Evolutionary conservation across 2,113 vertebrate species (phyloP).

Genomic region (Trichomycterus rosablanca): DNA sequence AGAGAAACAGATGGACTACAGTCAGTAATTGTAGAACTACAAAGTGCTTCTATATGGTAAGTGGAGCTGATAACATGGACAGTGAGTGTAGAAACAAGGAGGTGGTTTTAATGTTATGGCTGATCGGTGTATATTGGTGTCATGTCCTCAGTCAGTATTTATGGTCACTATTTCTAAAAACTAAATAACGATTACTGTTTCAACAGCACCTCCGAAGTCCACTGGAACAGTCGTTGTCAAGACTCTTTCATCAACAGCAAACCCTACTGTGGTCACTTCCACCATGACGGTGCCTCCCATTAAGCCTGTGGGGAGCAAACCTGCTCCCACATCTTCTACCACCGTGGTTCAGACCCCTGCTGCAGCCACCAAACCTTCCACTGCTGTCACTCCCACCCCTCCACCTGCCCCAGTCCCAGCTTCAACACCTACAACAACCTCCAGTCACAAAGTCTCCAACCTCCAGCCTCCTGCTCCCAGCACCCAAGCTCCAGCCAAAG

Average conservation of each 20-base stretch:
- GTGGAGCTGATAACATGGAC: too few relatives aligned
- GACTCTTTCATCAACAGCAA: constrained; percentile 52
- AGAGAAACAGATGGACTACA: too few relatives aligned
- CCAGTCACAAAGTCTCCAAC: constrained; percentile 31
- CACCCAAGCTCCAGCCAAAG: constrained; percentile 50
- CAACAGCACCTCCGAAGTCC: constrained; percentile 65
- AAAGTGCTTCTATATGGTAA: too few relatives aligned
- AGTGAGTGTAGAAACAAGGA: too few relatives aligned
- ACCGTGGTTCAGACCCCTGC: constrained; percentile 32
- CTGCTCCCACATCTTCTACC: constrained; percentile 34
- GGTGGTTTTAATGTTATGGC: too few relatives aligned
- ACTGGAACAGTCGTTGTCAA: constrained; percentile 66
- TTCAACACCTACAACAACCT: constrained; percentile 21
- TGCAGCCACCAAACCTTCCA: constrained; percentile 32
- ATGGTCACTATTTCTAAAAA: too few relatives aligned
- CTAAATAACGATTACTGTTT: too few relatives aligned
- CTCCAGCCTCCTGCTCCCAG: constrained; percentile 21
- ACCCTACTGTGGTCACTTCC: constrained; percentile 63
- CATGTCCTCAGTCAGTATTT: too few relatives aligned
- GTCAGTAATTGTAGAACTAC: too few relatives aligned
- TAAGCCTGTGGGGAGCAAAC: constrained; percentile 61
- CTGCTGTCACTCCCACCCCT: constrained; percentile 35
- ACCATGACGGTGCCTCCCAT: constrained; percentile 63
- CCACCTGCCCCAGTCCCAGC: constrained; percentile 29
- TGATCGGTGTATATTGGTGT: too few relatives aligned